Evolutionary conservation across 2,797 vertebrate genomes (phyloP).

Genomic region (Enteromius thamalakanensis): DNA sequence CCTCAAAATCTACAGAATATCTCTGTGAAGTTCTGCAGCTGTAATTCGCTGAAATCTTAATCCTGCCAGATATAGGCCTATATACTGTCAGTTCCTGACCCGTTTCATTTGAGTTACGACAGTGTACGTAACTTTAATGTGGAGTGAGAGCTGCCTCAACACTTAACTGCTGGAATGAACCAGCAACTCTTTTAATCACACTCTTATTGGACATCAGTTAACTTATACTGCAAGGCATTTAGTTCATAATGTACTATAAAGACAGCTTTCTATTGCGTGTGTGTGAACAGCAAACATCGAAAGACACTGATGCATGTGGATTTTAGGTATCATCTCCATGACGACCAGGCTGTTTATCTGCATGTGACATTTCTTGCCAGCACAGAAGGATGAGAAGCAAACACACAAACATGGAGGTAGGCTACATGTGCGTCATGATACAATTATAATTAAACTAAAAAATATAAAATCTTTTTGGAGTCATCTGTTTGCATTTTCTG

Average conservation of each 20-base stretch:
- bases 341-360: slow-evolving; percentile 40
- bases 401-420: slow-evolving; percentile 4
- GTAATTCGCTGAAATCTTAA: slow-evolving; percentile 16
- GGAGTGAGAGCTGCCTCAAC: neutral
- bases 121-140: neutral
- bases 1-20: slow-evolving; percentile 4
- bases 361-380: slow-evolving; percentile 11
- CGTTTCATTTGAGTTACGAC: neutral
- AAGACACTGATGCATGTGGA: slow-evolving; percentile 24
- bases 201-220: neutral
- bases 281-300: neutral
- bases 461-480: neutral
- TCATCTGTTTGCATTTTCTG: neutral
- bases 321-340: slow-evolving; percentile 38
- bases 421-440: neutral
- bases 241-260: neutral
- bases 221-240: neutral
- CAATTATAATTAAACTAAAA: neutral
- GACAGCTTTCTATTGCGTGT: neutral
- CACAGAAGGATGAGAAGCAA: neutral
- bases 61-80: neutral
- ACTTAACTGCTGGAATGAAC: neutral
- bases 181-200: slow-evolving; percentile 6
- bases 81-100: neutral
- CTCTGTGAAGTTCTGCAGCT: neutral